Conservation (phyloP, 2,797 vertebrate genomes). For the Lindbergichthys nudifrons region DNA sequence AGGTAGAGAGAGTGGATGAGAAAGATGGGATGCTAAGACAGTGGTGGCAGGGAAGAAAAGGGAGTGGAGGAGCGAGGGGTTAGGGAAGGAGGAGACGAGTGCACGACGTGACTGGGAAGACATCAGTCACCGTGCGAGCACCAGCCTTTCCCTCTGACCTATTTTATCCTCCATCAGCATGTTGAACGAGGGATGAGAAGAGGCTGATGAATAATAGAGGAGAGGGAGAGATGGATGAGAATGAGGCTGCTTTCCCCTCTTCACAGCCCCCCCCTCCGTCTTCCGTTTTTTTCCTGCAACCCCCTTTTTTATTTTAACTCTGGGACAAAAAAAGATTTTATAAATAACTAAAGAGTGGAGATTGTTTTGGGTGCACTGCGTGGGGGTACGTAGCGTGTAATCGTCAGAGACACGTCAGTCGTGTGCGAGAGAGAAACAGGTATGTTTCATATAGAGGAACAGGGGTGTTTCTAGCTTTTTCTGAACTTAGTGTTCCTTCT, state of each 20-base stretch:
- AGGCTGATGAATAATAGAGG: slow-evolving; percentile 80
- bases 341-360: slow-evolving; percentile 70
- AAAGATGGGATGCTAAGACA: slow-evolving; percentile 8
- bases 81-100: slow-evolving; percentile 28
- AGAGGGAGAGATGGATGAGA: slow-evolving; percentile 76
- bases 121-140: slow-evolving; percentile 63
- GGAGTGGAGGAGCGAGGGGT: slow-evolving; percentile 25
- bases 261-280: slow-evolving; percentile 23
- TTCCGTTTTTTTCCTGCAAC: slow-evolving; percentile 9
- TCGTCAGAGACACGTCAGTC: slow-evolving; percentile 63
- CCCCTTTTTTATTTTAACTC: slow-evolving; percentile 55
- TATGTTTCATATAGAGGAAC: neutral
- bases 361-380: slow-evolving; percentile 60
- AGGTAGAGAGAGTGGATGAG: slow-evolving; percentile 3
- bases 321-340: slow-evolving; percentile 66
- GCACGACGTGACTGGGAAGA: slow-evolving; percentile 59
- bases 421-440: slow-evolving; percentile 3
- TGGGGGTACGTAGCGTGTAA: slow-evolving; percentile 13
- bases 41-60: slow-evolving; percentile 10
- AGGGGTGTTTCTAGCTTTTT: neutral
- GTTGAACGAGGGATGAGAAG: slow-evolving; percentile 65
- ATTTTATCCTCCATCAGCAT: slow-evolving; percentile 77
- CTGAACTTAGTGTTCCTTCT: neutral
- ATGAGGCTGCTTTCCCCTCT: slow-evolving; percentile 62
- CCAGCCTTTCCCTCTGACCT: slow-evolving; percentile 73